Evolutionary conservation across 2,888 invertebrate genomes (phyloP).

Genomic region (Polietes domitor): DNA sequence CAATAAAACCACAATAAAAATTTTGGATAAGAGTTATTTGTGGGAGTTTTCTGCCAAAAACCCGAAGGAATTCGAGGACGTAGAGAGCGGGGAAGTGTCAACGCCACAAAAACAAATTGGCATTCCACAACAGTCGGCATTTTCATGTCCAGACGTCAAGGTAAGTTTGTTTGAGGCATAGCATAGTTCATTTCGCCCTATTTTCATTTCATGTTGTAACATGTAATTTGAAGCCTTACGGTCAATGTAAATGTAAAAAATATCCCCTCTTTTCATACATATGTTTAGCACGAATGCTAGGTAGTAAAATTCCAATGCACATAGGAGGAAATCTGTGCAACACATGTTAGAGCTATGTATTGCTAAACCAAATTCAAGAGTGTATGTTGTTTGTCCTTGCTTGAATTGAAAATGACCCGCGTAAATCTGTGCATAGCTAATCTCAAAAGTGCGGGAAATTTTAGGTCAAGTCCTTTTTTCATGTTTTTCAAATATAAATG

Average conservation of each 20-base stretch:
- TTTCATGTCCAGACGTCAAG: slow-evolving; percentile 75
- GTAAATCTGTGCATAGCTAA: no score
- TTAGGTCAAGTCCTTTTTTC: no score
- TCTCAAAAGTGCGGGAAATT: no score
- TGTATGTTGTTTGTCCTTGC: no score
- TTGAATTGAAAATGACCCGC: no score
- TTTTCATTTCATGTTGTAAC: no score
- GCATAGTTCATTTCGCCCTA: background rate
- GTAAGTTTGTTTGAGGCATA: slow-evolving; percentile 65
- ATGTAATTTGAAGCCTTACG: no score
- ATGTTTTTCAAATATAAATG: no score
- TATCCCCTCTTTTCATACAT: background rate
- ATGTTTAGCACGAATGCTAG: background rate
- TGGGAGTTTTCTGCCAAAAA: slow-evolving; percentile 73
- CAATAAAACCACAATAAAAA: slow-evolving; percentile 74
- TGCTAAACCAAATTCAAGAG: no score
- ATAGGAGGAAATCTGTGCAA: background rate
- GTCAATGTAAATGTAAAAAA: no score
- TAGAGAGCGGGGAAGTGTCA: slow-evolving; percentile 55
- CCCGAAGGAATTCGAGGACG: slow-evolving; percentile 54
- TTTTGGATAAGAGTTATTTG: slow-evolving; percentile 75
- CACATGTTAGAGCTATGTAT: background rate
- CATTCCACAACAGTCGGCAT: slow-evolving; percentile 72
- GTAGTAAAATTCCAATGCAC: background rate
- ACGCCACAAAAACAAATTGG: slow-evolving; percentile 67